Conservation (phyloP, 2,888 invertebrate genomes). For the Meiosimyza platycephala region DNA sequence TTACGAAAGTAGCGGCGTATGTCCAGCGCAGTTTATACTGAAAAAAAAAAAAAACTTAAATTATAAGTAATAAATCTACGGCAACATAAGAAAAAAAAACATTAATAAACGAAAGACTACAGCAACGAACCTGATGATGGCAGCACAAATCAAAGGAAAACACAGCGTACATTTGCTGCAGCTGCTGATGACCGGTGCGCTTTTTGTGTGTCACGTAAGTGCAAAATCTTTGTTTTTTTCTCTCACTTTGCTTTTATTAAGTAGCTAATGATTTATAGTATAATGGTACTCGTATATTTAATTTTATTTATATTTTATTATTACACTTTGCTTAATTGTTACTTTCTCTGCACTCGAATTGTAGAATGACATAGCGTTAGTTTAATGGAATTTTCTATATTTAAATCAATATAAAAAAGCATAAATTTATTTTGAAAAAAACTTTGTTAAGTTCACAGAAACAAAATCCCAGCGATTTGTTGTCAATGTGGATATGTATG, state of each 20-base stretch:
- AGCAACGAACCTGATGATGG: conserved; percentile 51
- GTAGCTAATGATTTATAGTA: not conserved
- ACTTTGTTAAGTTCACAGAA: too few species aligned
- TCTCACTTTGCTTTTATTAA: conserved; percentile 5
- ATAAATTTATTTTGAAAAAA: too few species aligned
- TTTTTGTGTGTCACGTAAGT: conserved; percentile 59
- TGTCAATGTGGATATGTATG: too few species aligned
- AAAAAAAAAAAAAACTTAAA: conserved; percentile 9
- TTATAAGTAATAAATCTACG: not conserved
- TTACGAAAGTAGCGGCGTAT: not conserved
- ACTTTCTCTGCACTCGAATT: too few species aligned
- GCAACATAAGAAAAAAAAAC: conserved; percentile 7
- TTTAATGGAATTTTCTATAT: too few species aligned
- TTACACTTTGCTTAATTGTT: conserved; percentile 4
- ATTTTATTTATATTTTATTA: too few species aligned
- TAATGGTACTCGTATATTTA: too few species aligned
- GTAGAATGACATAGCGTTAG: too few species aligned
- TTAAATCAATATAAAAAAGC: too few species aligned
- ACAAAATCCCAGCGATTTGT: too few species aligned
- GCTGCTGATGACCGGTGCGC: conserved; percentile 50
- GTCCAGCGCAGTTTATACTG: not conserved
- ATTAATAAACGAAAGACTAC: conserved; percentile 51
- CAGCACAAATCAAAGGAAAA: conserved; percentile 40
- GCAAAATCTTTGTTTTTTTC: conserved; percentile 14
- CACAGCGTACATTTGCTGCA: conserved; percentile 25